Evolutionary conservation across 2,888 invertebrate genomes (phyloP), one percentile per base, ranked within the genome.

Genomic region (Acleris literana): DNA sequence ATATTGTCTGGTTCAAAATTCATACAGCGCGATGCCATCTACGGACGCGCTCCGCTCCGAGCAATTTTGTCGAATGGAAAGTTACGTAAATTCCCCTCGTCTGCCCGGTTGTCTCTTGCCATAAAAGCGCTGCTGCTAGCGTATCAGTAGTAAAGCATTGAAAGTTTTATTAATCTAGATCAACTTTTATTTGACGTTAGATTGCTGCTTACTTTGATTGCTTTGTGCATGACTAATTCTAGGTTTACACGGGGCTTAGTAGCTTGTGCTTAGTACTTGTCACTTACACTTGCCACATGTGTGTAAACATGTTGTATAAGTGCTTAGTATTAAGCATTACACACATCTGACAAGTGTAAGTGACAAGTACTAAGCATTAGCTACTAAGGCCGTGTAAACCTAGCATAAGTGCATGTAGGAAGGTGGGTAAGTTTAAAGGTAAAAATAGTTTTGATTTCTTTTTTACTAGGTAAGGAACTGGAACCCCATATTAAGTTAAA

Each of bases 61-160:
- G 64, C 64, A 63, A 67, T 67, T 71, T 70, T 39, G 57, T 54
- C 65, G 59, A 66, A 69, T 70, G 52, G 69, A 66, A 69, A 70
- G 59, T 64, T 68, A 66, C 59, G 68, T 68, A 65, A 69, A 70
- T 68, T 64, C 64, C 57, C 52, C 44, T 67, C 64, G 44, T 54
- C 48, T 48, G 55, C 52, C 53, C 65, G 61, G 68, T 68, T 68
- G 63, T 58, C 39, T 46, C 53, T 60, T 18, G 56, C 22, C 48
- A 13, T 65, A 33, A 61, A 65, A 60, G 60, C 43, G 60, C 46
- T 46, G 43, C 43, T 33, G 22, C 11, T 16, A 56, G 43, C 56
- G 18, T 49, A 49, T 18, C 18, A 46, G 17, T 18, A 33, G 43
- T 56, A n/a, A 17, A 33, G 51, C 52, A 57, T 52, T 66, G 61